Base-by-base conservation (phyloP, 2,797 vertebrate species). In the Momotus momota region DNA sequence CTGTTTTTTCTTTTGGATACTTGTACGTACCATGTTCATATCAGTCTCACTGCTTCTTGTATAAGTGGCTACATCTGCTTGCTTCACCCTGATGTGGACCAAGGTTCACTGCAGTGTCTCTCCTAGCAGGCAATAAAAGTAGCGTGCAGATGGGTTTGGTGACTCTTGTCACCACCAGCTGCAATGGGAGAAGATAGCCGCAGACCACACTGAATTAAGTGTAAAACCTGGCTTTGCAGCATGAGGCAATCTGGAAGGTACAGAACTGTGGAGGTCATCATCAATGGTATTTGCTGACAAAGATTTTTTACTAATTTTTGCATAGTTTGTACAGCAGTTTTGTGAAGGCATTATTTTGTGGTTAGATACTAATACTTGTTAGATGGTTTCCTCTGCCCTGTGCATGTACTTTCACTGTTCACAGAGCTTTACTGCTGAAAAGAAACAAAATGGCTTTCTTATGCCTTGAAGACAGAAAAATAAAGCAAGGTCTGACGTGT, bases 141-240 rank as follows among this genome's bases (percentile, higher is more conserved):
- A 22, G 17, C 3, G 6, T n/a, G 35, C 45, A 22, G 51, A 2
- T 74, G n/a, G 26, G n/a, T 41, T 74, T 83, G 67, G 35, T 65
- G 81, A 23, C 51, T 12, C 2, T 13, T 61, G 38, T 57, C 48
- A 12, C 45, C 35, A 4, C 3, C 0, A 5, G 14, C 22, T 61
- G n/a, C 3, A 3, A 29, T 41, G 41, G 25, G 8, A 26, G 43
- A 73, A 65, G 33, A 45, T 8, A 72, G 14, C 25, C 57, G 33
- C 25, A 33, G 35, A 48, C 15, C 27, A 35, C 8, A 14, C 3
- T 26, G 35, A 55, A 65, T 35, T 16, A 55, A 65, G 35, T 21
- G 12, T 64, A 73, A 78, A 69, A 41, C 45, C 41, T 55, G 51
- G 31, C 27, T 86, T 55, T 55, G 55, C 0, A 4, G 29, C 51